A percentile compares a stretch with the other conserved stretches of the same genome.
Conservation (phyloP, 2,113 vertebrate species). For the Corythoichthys haematopterus region DNA sequence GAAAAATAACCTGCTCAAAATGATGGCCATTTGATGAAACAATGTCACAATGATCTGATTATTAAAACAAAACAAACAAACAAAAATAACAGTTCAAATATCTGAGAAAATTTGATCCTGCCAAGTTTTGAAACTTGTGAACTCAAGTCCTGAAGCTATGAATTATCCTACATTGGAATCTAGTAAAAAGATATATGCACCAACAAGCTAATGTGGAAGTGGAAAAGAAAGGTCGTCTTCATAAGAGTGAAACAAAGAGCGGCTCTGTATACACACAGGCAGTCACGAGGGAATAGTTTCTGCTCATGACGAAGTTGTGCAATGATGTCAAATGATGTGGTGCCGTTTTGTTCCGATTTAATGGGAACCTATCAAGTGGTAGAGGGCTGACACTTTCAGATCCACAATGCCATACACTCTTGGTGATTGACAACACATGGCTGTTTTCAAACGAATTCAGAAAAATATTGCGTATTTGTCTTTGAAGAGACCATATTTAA, state of each 20-base stretch:
- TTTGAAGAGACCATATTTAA: conserved; percentile 10
- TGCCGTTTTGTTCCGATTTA: not conserved
- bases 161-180: not conserved
- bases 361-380: not conserved
- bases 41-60: not conserved
- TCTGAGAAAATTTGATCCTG: not conserved
- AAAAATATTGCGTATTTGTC: not conserved
- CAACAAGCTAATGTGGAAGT: conserved; percentile 2
- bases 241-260: conserved; percentile 30
- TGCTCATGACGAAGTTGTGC: not conserved
- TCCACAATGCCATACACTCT: not conserved
- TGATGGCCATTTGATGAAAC: not conserved
- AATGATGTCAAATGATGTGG: not conserved
- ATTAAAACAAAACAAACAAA: not conserved
- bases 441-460: not conserved
- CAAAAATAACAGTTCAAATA: not conserved
- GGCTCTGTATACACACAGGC: conserved; percentile 15
- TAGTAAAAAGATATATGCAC: not conserved
- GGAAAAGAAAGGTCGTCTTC: not conserved
- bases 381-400: not conserved
- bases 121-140: not conserved
- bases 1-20: not conserved
- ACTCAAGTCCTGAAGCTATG: not conserved
- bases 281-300: conserved; percentile 23
- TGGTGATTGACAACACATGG: not conserved